phyloP scores from a whole-genome alignment of 2,797 vertebrate species.

The Diplodus puntazzo region DNA sequence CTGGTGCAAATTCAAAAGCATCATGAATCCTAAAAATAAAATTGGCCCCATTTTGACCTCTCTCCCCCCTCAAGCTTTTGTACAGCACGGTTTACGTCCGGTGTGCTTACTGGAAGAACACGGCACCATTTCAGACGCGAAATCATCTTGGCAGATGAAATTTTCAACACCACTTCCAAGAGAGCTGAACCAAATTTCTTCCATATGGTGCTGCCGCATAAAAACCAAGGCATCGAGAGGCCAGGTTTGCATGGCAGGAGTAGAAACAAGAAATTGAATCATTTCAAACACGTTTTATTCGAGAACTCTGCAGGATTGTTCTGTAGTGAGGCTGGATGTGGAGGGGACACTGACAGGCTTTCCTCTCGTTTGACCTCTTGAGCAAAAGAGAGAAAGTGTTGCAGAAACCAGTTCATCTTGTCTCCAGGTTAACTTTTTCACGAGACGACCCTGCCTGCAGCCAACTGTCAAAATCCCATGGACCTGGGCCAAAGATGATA shows the following conservation, averaged over 20 bases:
- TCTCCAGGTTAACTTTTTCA: conserved; percentile 42
- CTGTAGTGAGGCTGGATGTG: conserved; percentile 24
- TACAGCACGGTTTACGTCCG: conserved; percentile 32
- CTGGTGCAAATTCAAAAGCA: conserved; percentile 33
- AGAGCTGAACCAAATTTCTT: conserved; percentile 74
- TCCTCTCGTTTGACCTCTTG: conserved; percentile 40
- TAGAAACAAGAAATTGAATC: conserved; percentile 33
- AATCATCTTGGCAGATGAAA: conserved; percentile 71
- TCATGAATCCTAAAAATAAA: conserved; percentile 47
- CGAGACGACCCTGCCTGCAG: conserved; percentile 68
- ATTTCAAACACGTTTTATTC: conserved; percentile 60
- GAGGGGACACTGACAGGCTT: conserved; percentile 52
- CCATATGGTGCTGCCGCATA: conserved; percentile 71
- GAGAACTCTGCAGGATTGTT: conserved; percentile 27
- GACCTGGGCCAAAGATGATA: conserved; percentile 79
- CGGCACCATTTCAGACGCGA: conserved; percentile 45
- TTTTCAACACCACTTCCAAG: conserved; percentile 70
- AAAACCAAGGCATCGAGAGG: conserved; percentile 45
- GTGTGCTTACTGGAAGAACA: conserved; percentile 36
- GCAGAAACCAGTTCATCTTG: conserved; percentile 28
- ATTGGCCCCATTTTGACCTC: conserved; percentile 40
- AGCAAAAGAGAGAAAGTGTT: conserved; percentile 22
- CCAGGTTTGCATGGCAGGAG: conserved; percentile 27
- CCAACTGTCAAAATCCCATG: conserved; percentile 76
- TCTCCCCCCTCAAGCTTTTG: conserved; percentile 35